Base-by-base conservation (phyloP, 2,888 invertebrate genomes). In the Chloromyia formosa region DNA sequence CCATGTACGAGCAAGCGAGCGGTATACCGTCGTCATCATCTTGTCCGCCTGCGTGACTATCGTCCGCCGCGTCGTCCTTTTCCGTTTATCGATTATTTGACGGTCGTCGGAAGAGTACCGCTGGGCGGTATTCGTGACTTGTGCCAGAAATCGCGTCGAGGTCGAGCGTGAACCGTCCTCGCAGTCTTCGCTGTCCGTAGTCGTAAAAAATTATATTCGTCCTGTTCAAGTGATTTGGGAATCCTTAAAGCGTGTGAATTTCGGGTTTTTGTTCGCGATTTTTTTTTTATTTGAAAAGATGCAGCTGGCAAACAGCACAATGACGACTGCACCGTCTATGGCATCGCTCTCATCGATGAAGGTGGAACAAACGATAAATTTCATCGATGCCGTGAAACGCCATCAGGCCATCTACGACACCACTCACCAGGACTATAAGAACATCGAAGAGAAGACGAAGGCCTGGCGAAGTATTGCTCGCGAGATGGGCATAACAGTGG, bases 371-470 rank as follows among this genome's bases (percentile, higher is more conserved):
- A 84, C 85, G 42, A 82, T 82, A 66, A 83, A 85, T 76, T 84
- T 85, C 77, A 84, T 84, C 76, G 84, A 84, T 77, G 84, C 85
- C 75, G 84, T 84, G 20, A 84, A 83, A 78, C 82, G 81, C 76
- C 82, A 84, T 77, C 84, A 84, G 78, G 82, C 84, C 64, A 84
- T 84, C 68, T 84, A 84, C 78, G 84, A 84, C 75, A 84, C 83
- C 54, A 83, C 83, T 76, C 83, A 84, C 81, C 83, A 84, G 35
- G 84, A 84, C 78, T 84, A 84, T 77, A 84, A 84, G 79, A 84
- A 85, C 78, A 82, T 83, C 75, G 82, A 84, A 79, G 82, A 82
- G 76, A 84, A 84, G 80, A 79, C 83, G 78, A 82, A 82, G 77
- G 83, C 85, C 73, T 84, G 84, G 84, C 80, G 79, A 23, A 82